Percentiles rank a stretch among this genome's conserved stretches.
phyloP scores from a whole-genome alignment of 2,113 vertebrate genomes.

The Rhabdornis inornatus region DNA sequence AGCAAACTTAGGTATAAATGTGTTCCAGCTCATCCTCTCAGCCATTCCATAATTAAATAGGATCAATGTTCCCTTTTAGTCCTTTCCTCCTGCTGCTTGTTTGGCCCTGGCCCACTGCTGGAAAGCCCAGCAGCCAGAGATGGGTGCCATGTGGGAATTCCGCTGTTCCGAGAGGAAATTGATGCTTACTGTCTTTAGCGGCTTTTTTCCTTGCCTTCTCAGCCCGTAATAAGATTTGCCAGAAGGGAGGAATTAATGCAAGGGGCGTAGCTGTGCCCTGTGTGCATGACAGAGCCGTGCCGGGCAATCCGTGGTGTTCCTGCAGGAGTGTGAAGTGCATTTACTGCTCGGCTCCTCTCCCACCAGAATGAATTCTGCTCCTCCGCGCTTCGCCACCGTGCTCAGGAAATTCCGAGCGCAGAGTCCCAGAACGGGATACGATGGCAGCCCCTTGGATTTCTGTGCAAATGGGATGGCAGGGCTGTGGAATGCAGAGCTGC shows the following conservation, averaged over 20 bases:
- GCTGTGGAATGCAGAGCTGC: conserved; percentile 1
- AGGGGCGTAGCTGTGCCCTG: neutral
- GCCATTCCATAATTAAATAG: neutral
- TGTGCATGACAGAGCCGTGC: neutral
- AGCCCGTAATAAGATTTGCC: neutral
- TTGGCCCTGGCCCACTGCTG: neutral
- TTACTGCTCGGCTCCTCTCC: neutral
- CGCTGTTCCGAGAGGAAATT: neutral
- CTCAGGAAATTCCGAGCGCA: neutral
- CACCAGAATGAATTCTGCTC: neutral
- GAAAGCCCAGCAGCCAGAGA: neutral
- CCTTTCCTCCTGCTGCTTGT: neutral
- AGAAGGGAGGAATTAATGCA: neutral
- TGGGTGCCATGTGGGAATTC: rapidly evolving
- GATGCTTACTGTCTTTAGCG: neutral
- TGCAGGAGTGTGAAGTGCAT: neutral
- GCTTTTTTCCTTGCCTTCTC: neutral
- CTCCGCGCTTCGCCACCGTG: neutral
- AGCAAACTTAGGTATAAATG: neutral
- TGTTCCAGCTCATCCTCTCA: neutral
- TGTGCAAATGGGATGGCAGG: neutral
- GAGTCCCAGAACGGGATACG: too few relatives aligned
- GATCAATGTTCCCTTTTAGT: neutral
- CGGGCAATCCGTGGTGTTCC: neutral
- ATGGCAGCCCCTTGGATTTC: neutral